Conservation (phyloP, 2,797 vertebrate species). For the Lithobates pipiens region DNA sequence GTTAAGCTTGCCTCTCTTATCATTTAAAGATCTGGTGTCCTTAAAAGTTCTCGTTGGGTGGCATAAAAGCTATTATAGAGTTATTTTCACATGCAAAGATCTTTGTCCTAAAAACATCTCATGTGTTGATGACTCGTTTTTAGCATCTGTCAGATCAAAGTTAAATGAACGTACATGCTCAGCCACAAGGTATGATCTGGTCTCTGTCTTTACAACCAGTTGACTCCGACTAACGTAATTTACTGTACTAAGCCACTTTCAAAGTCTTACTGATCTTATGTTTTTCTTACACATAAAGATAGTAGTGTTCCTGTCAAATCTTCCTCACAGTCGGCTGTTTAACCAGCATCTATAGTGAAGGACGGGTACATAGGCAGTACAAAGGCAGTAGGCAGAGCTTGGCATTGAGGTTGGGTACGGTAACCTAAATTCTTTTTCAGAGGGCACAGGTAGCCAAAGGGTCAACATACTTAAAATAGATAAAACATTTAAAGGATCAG, state of each 20-base stretch:
- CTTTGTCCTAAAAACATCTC: conserved; percentile 25
- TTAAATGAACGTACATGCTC: conserved; percentile 17
- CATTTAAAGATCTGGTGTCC: conserved; percentile 27
- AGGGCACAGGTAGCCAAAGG: too few relatives aligned
- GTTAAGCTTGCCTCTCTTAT: neutral
- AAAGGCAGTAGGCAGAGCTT: too few relatives aligned
- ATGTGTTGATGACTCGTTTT: conserved; percentile 26
- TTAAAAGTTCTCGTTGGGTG: conserved; percentile 45
- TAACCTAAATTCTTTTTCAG: too few relatives aligned
- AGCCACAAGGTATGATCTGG: conserved; percentile 34
- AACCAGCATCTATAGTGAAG: too few relatives aligned
- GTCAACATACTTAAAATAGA: too few relatives aligned
- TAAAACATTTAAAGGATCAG: too few relatives aligned
- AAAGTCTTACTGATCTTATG: neutral
- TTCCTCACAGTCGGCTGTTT: neutral
- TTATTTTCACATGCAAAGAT: conserved; percentile 5
- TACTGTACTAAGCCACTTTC: conserved; percentile 1
- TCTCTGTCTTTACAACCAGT: neutral
- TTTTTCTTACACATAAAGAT: neutral
- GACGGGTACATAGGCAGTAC: too few relatives aligned
- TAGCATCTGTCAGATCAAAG: conserved; percentile 51
- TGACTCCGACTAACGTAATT: conserved; percentile 2
- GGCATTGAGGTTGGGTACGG: too few relatives aligned
- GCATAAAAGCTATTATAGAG: neutral
- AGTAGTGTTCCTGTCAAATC: neutral